phyloP scores from a whole-genome alignment of 2,797 vertebrate species.

The Orestias chungarensis region DNA sequence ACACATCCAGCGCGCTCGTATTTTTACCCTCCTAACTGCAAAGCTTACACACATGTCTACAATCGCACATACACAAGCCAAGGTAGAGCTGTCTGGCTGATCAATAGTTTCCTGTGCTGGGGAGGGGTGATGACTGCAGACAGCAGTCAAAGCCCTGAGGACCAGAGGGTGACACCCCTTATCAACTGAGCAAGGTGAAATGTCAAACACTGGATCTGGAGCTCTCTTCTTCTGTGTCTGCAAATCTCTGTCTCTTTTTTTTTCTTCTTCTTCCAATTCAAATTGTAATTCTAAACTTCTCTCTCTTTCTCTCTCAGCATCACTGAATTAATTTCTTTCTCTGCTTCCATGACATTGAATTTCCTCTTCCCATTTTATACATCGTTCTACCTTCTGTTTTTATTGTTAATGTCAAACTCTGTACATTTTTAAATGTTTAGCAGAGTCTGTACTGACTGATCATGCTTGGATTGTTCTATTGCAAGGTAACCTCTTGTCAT shows the following conservation, averaged over 20 bases:
- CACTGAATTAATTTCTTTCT: conserved; percentile 30
- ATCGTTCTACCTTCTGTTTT: conserved; percentile 15
- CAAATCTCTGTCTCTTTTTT: conserved; percentile 12
- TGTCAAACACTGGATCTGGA: conserved; percentile 78
- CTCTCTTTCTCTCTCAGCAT: conserved; percentile 34
- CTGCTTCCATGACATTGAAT: conserved; percentile 31
- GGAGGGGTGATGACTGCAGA: conserved; percentile 76
- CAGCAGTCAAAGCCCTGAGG: conserved; percentile 78
- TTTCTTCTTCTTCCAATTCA: conserved; percentile 35
- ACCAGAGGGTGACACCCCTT: conserved; percentile 79
- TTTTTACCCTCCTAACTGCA: conserved; percentile 30
- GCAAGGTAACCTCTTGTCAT: conserved; percentile 30
- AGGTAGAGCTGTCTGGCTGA: conserved; percentile 72
- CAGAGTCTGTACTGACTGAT: not conserved
- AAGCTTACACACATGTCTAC: conserved; percentile 33
- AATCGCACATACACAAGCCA: conserved; percentile 39
- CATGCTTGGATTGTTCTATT: conserved; percentile 41
- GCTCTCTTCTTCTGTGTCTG: conserved; percentile 48
- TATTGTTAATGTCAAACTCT: conserved; percentile 23
- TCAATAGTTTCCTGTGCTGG: conserved; percentile 79
- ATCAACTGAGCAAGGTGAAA: conserved; percentile 82
- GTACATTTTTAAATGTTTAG: not conserved
- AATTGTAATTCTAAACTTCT: conserved; percentile 47
- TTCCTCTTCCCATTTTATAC: conserved; percentile 7
- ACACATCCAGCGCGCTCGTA: conserved; percentile 16